phyloP scores from a whole-genome alignment of 2,797 vertebrate species.

The Heteromormyrus szaboi region DNA sequence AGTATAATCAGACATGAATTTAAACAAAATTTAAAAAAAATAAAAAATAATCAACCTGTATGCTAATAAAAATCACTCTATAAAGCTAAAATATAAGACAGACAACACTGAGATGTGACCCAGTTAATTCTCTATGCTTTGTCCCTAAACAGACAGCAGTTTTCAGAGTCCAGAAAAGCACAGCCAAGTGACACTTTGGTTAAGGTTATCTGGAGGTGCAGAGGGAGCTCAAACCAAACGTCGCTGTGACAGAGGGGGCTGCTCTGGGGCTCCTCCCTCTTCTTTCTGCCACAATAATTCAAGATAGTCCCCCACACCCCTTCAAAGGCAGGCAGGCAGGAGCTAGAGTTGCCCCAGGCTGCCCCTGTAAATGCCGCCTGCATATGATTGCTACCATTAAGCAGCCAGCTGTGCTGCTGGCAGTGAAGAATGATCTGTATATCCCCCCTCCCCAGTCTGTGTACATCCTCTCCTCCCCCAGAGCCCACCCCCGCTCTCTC shows the following conservation, averaged over 20 bases:
- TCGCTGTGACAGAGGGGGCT: constrained; percentile 21
- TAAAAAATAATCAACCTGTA: background rate
- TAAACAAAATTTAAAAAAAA: background rate
- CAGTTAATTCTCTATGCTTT: background rate
- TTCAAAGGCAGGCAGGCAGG: constrained; percentile 24
- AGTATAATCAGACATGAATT: background rate
- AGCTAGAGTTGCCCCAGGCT: constrained; percentile 35
- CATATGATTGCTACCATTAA: constrained; percentile 49
- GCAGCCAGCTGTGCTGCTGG: constrained; percentile 48
- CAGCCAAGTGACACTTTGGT: constrained; percentile 14
- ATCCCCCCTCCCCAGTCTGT: constrained; percentile 23
- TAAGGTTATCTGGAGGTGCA: constrained; percentile 20
- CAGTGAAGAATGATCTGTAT: constrained; percentile 44
- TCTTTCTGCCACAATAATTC: constrained; percentile 33
- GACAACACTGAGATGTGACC: background rate
- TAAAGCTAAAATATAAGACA: background rate
- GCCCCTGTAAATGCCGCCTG: constrained; percentile 34
- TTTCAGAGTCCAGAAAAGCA: constrained; percentile 17
- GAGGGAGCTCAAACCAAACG: constrained; percentile 44
- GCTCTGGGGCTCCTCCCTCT: background rate
- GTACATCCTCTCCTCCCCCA: constrained; percentile 15
- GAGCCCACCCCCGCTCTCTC: background rate
- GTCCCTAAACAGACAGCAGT: background rate
- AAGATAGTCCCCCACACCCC: constrained; percentile 17
- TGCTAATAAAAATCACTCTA: background rate